These are phyloP conservation scores for Zophobas morio DNA, from an alignment of 1,140 invertebrate species.

Conservation along the genomic window DNA sequence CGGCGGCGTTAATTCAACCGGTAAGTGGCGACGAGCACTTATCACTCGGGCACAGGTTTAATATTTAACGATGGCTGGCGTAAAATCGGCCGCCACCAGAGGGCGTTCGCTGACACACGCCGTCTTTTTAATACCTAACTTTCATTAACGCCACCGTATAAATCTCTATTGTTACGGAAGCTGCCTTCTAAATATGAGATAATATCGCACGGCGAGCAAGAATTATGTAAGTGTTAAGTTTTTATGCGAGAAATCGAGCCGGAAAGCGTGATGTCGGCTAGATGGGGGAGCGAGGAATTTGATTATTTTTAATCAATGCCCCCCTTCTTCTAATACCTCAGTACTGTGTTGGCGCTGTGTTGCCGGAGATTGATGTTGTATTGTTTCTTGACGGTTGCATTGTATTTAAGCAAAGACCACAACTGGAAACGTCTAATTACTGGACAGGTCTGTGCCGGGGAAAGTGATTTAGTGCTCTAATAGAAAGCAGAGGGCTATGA, in stretches of 20 bases:
- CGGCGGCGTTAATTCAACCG: conserved; percentile 53
- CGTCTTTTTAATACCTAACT: conserved; percentile 66
- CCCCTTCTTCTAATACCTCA: neutral
- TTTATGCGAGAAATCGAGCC: conserved; percentile 53
- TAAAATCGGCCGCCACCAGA: conserved; percentile 54
- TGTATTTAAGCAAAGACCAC: neutral
- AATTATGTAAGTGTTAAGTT: conserved; percentile 64
- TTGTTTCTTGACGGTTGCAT: neutral
- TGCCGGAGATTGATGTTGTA: neutral
- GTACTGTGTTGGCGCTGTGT: neutral
- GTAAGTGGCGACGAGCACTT: conserved; percentile 62
- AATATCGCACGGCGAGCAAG: conserved; percentile 60
- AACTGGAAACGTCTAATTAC: too few species aligned
- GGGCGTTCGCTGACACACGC: conserved; percentile 59
- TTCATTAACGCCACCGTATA: conserved; percentile 65
- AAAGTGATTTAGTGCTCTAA: too few species aligned
- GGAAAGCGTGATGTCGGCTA: conserved; percentile 27
- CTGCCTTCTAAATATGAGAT: conserved; percentile 61
- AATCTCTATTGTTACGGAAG: conserved; percentile 65
- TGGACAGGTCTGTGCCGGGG: too few species aligned
- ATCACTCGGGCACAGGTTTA: conserved; percentile 65
- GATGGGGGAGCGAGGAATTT: conserved; percentile 21
- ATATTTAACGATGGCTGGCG: conserved; percentile 62
- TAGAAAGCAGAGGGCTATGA: too few species aligned
- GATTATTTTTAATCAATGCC: conserved; percentile 41